Percentiles rank a stretch among this genome's conserved stretches.
phyloP scores from a whole-genome alignment of 2,888 invertebrate genomes.

The Tipula helvola region DNA sequence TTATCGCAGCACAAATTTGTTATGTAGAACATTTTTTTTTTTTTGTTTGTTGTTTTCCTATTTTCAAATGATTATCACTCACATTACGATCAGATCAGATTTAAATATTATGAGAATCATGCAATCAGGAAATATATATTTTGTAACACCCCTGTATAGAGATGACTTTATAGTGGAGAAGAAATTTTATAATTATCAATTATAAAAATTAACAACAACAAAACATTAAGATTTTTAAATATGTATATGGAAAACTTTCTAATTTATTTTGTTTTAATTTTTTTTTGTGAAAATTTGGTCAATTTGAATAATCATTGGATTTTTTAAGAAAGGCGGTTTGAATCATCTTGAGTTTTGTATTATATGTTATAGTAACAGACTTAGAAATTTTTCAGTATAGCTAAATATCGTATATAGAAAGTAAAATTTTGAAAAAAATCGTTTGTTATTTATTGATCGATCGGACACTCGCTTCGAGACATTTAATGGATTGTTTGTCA shows the following conservation, averaged over 20 bases:
- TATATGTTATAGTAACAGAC: background rate
- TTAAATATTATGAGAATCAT: background rate
- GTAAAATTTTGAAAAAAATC: background rate
- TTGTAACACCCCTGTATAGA: background rate
- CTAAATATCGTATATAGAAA: background rate
- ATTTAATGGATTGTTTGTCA: too few species aligned
- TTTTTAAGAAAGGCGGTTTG: background rate
- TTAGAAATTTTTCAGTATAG: background rate
- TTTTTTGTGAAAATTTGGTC: background rate
- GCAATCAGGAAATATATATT: background rate
- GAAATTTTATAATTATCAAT: slow-evolving; percentile 4
- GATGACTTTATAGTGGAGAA: background rate
- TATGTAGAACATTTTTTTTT: background rate
- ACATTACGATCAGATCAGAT: background rate
- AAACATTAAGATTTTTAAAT: background rate
- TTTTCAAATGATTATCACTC: background rate
- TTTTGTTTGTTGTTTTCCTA: background rate
- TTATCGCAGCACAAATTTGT: background rate
- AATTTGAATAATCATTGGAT: background rate
- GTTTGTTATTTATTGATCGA: too few species aligned
- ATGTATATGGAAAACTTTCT: background rate
- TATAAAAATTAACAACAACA: background rate
- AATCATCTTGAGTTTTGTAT: background rate
- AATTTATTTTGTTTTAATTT: background rate
- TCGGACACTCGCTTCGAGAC: too few species aligned